A percentile compares a stretch with the other conserved stretches of the same genome.
Conservation (phyloP, 2,797 vertebrate genomes). For the Sarcophilus harrisii region DNA sequence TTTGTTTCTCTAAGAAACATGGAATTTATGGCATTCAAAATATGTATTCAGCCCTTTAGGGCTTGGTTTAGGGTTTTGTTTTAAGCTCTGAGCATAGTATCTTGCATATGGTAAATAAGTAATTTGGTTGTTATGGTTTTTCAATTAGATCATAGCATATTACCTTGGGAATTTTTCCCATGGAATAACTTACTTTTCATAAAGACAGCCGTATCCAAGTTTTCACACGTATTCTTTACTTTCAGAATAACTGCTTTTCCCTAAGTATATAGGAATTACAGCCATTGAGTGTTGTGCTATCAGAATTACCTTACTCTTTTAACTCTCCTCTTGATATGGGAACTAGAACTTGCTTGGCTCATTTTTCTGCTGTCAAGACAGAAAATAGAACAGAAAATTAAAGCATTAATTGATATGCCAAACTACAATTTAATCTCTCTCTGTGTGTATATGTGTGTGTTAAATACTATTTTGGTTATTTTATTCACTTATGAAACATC, state of each 20-base stretch:
- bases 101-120: not conserved
- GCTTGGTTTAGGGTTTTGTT: not conserved
- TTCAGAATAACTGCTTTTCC: constrained; percentile 51
- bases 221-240: constrained; percentile 45
- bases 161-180: constrained; percentile 7
- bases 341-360: constrained; percentile 9
- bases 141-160: constrained; percentile 6
- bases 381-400: not conserved
- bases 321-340: constrained; percentile 53
- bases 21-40: not conserved
- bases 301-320: constrained; percentile 50
- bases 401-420: constrained; percentile 4
- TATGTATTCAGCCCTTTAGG: not conserved
- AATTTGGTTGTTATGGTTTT: not conserved
- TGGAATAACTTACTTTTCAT: not conserved
- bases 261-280: constrained; percentile 45
- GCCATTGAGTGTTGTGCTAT: constrained; percentile 29
- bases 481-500: not conserved
- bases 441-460: not conserved
- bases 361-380: not conserved
- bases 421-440: not conserved
- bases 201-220: not conserved
- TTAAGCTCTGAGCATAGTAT: not conserved
- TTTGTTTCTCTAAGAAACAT: not conserved
- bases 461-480: not conserved